A percentile compares a stretch with the other conserved stretches of the same genome.
Evolutionary conservation across 1,140 invertebrate species (phyloP).

Genomic region (Dolichoris vasculosae): DNA sequence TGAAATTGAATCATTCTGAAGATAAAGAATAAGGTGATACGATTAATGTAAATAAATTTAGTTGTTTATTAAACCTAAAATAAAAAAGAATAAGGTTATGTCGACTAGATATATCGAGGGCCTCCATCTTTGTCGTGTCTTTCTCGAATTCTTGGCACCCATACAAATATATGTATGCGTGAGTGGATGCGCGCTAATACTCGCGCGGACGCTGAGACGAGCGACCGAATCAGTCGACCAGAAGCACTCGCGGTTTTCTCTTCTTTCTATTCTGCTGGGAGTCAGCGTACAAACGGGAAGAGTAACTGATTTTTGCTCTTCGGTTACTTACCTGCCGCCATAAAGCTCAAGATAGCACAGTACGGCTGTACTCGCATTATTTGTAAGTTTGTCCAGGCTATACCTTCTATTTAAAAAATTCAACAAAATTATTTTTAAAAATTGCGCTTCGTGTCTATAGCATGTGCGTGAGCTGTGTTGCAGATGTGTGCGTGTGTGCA

Average conservation of each 20-base stretch:
- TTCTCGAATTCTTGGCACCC: not conserved
- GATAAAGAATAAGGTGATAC: not conserved
- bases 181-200: not conserved
- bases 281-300: not conserved
- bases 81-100: constrained; percentile 33
- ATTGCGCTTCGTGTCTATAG: not conserved
- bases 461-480: not conserved
- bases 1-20: not conserved
- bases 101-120: not conserved
- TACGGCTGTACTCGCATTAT: not conserved
- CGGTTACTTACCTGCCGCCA: not conserved
- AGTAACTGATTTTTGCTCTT: not conserved
- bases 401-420: constrained; percentile 6
- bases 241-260: constrained; percentile 36
- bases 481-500: not conserved
- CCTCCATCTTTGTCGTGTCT: constrained; percentile 26
- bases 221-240: constrained; percentile 24
- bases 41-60: not conserved
- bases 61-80: not conserved
- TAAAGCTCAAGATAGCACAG: not conserved
- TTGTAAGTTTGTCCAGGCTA: not conserved
- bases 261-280: not conserved
- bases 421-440: constrained; percentile 3
- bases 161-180: not conserved
- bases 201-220: not conserved